phyloP scores from a whole-genome alignment of 1,140 invertebrate species.

The Pantala flavescens region DNA sequence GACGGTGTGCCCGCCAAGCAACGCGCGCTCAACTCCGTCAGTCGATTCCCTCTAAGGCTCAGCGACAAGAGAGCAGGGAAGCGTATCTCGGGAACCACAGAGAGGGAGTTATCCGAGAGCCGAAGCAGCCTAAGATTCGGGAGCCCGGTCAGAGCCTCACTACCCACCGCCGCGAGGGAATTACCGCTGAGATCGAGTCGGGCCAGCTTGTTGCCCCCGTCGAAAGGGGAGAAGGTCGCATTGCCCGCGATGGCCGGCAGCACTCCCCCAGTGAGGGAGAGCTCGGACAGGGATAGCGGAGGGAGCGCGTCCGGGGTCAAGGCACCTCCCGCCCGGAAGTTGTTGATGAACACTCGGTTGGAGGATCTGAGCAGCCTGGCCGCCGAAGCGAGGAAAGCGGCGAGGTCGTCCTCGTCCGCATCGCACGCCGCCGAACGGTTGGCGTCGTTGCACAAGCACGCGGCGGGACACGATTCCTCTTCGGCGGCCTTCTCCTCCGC shows the following conservation, averaged over 20 bases:
- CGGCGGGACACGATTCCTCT: neutral
- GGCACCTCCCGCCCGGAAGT: neutral
- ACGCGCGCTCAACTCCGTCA: constrained; percentile 43
- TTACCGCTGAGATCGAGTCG: neutral
- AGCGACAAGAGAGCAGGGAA: constrained; percentile 51
- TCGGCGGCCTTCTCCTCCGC: neutral
- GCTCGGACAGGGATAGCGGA: neutral
- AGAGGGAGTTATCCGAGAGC: neutral
- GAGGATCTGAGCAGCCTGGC: neutral
- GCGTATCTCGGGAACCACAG: neutral
- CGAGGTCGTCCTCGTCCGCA: neutral
- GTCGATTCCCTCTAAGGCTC: constrained; percentile 56
- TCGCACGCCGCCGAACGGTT: neutral
- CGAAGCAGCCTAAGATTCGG: neutral
- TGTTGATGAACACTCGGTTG: neutral
- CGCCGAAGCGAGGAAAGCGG: neutral
- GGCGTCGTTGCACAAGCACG: neutral
- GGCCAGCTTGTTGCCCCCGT: neutral
- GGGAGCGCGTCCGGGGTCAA: neutral
- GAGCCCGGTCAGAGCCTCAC: neutral
- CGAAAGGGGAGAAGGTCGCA: neutral
- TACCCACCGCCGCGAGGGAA: neutral
- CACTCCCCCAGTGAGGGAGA: neutral
- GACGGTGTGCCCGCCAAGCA: constrained; percentile 52
- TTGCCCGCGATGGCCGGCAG: neutral